These are phyloP conservation scores for Agriotes lineatus DNA, from an alignment of 2,888 invertebrate genomes.

Conservation along the genomic window DNA sequence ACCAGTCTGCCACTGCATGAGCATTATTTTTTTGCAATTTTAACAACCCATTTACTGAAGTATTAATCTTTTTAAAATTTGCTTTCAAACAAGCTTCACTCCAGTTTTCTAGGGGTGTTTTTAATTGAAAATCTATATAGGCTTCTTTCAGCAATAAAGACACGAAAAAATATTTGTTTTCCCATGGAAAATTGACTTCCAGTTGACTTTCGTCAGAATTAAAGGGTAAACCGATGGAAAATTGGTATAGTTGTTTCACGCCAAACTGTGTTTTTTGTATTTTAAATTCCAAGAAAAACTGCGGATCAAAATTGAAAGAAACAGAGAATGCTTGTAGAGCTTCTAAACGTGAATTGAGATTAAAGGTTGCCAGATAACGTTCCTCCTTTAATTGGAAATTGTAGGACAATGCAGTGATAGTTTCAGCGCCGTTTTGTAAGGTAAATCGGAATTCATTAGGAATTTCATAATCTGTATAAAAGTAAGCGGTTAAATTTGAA, in stretches of 20 bases:
- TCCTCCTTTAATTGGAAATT: constrained; percentile 10
- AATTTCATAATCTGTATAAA: constrained; percentile 34
- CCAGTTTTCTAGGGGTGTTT: constrained; percentile 35
- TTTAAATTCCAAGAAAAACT: constrained; percentile 5
- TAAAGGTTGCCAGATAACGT: constrained; percentile 10
- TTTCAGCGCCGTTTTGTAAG: constrained; percentile 26
- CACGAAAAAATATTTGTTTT: constrained; percentile 26
- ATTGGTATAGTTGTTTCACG: neutral
- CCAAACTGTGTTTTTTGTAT: neutral
- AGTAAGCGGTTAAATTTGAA: constrained; percentile 42
- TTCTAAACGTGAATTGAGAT: constrained; percentile 4
- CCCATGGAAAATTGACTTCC: constrained; percentile 23
- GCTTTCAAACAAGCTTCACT: constrained; percentile 22
- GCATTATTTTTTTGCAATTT: constrained; percentile 24
- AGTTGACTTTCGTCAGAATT: constrained; percentile 6
- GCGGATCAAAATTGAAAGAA: constrained; percentile 1
- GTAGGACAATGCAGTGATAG: constrained; percentile 2
- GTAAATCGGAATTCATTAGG: constrained; percentile 37
- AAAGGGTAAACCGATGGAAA: constrained; percentile 3
- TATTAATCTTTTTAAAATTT: constrained; percentile 6
- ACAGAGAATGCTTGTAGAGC: constrained; percentile 4
- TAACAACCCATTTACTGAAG: constrained; percentile 4
- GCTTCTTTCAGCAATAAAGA: constrained; percentile 29
- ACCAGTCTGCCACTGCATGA: neutral
- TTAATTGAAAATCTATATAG: constrained; percentile 33